Evolutionary conservation across 2,113 vertebrate species (phyloP).

Genomic region (Larimichthys crocea): DNA sequence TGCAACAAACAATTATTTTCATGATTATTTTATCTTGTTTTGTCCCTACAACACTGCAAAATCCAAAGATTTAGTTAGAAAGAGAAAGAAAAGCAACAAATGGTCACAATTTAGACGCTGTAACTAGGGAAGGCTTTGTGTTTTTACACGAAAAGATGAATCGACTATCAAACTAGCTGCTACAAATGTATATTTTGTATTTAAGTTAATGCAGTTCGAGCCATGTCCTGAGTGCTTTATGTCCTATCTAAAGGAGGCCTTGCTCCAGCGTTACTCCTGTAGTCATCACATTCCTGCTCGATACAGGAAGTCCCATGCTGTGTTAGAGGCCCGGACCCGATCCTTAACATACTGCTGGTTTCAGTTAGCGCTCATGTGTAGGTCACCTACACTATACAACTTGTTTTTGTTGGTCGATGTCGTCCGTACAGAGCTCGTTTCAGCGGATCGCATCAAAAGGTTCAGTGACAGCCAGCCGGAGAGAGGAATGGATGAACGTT

Average conservation of each 20-base stretch:
- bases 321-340: background rate
- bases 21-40: background rate
- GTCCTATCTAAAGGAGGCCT: background rate
- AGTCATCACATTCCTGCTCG: slow-evolving; percentile 58
- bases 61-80: background rate
- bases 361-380: background rate
- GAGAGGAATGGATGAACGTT: background rate
- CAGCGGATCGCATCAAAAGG: background rate
- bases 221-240: background rate
- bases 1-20: background rate
- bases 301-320: slow-evolving; percentile 26
- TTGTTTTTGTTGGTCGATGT: background rate
- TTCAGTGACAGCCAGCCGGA: background rate
- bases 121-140: no score
- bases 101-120: no score
- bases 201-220: background rate
- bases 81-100: background rate
- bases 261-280: background rate
- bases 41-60: background rate
- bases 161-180: no score
- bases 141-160: no score
- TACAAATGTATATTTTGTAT: background rate
- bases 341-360: background rate
- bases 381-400: background rate
- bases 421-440: background rate